These are phyloP conservation scores for Gasterosteus nipponicus DNA, from an alignment of 2,113 vertebrate genomes.

Conservation along the genomic window DNA sequence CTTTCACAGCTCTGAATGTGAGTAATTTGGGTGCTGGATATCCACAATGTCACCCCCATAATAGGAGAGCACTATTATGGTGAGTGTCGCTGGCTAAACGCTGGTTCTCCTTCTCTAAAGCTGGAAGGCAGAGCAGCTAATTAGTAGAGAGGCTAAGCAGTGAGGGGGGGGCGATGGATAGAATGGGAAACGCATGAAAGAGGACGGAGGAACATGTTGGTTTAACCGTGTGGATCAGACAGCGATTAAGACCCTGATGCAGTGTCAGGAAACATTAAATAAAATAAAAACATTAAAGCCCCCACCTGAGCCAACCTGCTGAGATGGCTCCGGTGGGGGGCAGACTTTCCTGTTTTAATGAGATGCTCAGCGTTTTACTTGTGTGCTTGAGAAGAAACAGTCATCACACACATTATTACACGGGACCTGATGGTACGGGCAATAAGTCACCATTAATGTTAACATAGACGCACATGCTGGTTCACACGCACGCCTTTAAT, in stretches of 20 bases:
- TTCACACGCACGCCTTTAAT: background rate
- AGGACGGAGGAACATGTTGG: background rate
- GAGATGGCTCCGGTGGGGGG: slow-evolving; percentile 33
- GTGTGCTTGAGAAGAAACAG: slow-evolving; percentile 2
- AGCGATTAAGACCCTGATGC: background rate
- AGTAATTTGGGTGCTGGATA: background rate
- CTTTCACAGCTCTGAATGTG: background rate
- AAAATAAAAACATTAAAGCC: slow-evolving; percentile 29
- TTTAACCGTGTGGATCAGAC: background rate
- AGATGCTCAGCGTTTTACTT: background rate
- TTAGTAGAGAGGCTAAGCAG: slow-evolving; percentile 4
- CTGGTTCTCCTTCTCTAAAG: slow-evolving; percentile 11
- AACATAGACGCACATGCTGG: no score
- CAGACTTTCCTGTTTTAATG: slow-evolving; percentile 44
- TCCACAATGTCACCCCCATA: background rate
- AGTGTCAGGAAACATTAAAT: background rate
- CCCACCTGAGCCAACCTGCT: background rate
- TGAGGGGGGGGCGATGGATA: background rate
- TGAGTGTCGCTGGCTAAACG: slow-evolving; percentile 4
- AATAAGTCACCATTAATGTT: background rate
- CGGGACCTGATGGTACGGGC: no score
- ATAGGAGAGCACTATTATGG: slow-evolving; percentile 1
- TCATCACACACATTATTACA: background rate
- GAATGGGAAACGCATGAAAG: fast-evolving
- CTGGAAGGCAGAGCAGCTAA: slow-evolving; percentile 15